These are phyloP conservation scores for Chinchilla lanigera DNA, from an alignment of 2,113 vertebrate genomes.

Conservation along the genomic window DNA sequence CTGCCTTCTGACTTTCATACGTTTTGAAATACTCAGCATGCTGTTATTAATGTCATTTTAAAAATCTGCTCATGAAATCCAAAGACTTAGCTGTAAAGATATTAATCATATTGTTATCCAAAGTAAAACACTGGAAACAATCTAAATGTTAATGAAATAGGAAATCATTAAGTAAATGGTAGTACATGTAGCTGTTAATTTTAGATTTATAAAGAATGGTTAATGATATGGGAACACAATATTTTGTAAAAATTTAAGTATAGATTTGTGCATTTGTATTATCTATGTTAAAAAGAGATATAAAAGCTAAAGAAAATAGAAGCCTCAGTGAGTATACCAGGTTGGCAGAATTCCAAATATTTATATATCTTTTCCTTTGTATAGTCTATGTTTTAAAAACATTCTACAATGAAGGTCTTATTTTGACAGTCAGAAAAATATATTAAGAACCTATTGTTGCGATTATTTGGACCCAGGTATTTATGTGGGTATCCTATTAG, in stretches of 20 bases:
- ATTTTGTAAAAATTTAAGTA: constrained; percentile 15
- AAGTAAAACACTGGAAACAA: constrained; percentile 60
- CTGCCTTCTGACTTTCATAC: constrained; percentile 58
- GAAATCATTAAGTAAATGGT: constrained; percentile 52
- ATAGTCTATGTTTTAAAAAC: constrained; percentile 12
- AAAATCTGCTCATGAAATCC: constrained; percentile 49
- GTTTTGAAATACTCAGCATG: constrained; percentile 59
- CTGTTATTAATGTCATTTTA: constrained; percentile 57
- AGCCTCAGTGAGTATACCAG: not conserved
- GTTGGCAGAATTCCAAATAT: not conserved
- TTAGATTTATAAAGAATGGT: constrained; percentile 42
- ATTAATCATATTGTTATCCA: constrained; percentile 52
- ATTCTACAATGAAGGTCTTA: not conserved
- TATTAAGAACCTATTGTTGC: not conserved
- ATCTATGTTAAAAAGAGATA: constrained; percentile 36
- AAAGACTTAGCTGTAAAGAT: constrained; percentile 48
- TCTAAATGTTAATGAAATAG: constrained; percentile 67
- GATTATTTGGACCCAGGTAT: not conserved
- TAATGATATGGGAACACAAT: constrained; percentile 36
- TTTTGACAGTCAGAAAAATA: constrained; percentile 33
- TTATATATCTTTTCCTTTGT: constrained; percentile 8
- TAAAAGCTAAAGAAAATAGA: constrained; percentile 21
- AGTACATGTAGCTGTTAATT: constrained; percentile 44
- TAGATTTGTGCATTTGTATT: not conserved
- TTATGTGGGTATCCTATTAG: not conserved